These are phyloP conservation scores for Anas platyrhynchos DNA, from an alignment of 2,113 vertebrate genomes.

Conservation along the genomic window DNA sequence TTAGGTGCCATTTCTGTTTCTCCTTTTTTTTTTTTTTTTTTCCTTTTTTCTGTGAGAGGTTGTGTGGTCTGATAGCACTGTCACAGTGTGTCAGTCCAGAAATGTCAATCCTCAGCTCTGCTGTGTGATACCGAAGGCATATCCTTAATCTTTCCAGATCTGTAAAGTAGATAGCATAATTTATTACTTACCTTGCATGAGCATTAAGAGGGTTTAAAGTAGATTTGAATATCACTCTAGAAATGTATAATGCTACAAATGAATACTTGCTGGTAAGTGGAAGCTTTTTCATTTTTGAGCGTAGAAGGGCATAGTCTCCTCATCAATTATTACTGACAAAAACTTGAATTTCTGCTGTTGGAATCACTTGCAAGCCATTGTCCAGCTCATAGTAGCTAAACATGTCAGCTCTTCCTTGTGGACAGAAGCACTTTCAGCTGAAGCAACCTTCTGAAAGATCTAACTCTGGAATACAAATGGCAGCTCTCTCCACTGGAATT, in stretches of 20 bases:
- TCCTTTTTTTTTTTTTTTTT: not conserved
- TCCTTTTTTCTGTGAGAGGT: not conserved
- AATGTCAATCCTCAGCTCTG: not conserved
- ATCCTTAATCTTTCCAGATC: not conserved
- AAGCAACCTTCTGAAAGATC: not conserved
- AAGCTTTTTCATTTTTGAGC: not conserved
- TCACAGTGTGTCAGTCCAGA: not conserved
- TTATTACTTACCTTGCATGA: not conserved
- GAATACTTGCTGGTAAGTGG: not conserved
- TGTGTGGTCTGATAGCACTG: not conserved
- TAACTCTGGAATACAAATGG: not conserved
- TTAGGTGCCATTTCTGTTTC: not conserved
- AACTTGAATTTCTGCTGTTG: not conserved
- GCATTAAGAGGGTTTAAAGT: not conserved
- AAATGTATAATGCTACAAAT: accelerated
- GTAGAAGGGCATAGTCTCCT: not conserved
- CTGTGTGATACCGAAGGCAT: not conserved
- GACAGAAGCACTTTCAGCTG: not conserved
- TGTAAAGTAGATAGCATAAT: not conserved
- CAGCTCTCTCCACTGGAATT: not conserved
- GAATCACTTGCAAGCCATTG: not conserved
- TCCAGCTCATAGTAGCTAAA: not conserved
- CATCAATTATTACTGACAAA: not conserved
- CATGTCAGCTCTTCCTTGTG: not conserved
- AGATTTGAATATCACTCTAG: not conserved